Percentiles rank a stretch among this genome's conserved stretches.
Conservation (phyloP, 2,888 invertebrate species). For the Ctena decussata region DNA sequence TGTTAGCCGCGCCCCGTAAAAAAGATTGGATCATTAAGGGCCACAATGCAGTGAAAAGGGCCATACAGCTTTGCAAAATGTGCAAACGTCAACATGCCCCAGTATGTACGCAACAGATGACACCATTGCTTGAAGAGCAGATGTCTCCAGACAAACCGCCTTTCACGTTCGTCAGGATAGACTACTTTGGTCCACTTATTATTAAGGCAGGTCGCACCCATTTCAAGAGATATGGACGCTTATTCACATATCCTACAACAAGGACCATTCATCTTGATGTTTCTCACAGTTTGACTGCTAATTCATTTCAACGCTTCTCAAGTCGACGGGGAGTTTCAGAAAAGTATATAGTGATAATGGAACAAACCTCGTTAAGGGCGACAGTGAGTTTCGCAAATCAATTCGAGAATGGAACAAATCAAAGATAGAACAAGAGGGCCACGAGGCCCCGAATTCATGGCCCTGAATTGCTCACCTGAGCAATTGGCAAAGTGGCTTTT, state of each 20-base stretch:
- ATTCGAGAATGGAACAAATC: slow-evolving; percentile 32
- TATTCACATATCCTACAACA: slow-evolving; percentile 54
- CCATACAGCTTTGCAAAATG: not conserved
- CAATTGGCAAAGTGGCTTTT: too few species aligned
- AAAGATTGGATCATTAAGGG: not conserved
- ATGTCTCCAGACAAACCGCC: slow-evolving; percentile 43
- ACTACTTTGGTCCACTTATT: slow-evolving; percentile 57
- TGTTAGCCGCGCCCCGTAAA: not conserved
- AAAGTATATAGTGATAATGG: slow-evolving; percentile 46
- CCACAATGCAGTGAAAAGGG: not conserved
- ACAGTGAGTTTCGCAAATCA: slow-evolving; percentile 26
- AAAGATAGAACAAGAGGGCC: too few species aligned
- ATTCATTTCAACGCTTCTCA: slow-evolving; percentile 41
- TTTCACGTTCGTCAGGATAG: slow-evolving; percentile 54
- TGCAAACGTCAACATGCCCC: slow-evolving; percentile 20
- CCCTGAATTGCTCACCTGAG: too few species aligned
- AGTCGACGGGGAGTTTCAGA: slow-evolving; percentile 34
- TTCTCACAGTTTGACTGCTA: slow-evolving; percentile 31
- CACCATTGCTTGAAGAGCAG: too few species aligned
- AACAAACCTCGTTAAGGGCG: slow-evolving; percentile 44
- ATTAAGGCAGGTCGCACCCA: slow-evolving; percentile 31
- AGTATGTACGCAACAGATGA: slow-evolving; percentile 33
- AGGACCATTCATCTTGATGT: slow-evolving; percentile 43
- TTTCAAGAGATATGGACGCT: slow-evolving; percentile 50
- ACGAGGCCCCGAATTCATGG: too few species aligned